Evolutionary conservation across 2,113 vertebrate genomes (phyloP), one percentile per base, ranked within the genome.

Genomic region (Cavia aperea): DNA sequence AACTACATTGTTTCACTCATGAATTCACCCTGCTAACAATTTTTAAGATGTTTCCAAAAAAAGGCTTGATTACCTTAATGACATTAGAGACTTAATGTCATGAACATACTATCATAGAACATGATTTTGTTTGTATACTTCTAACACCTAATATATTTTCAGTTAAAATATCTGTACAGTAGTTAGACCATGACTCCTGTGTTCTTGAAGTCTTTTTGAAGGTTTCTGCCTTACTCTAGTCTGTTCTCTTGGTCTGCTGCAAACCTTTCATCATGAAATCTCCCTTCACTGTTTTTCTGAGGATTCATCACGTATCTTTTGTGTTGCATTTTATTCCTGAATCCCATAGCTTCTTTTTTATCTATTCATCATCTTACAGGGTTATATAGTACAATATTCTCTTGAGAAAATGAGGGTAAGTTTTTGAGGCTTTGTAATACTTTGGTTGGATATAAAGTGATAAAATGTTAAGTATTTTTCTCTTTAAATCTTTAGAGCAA

Each of bases 21-120:
- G 36, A 90, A 75, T 70, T 86, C 23, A 90, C 24, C 8, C 54
- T 89, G n/a, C 33, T 92, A 49, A 75, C 12, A 60, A n/a, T 23
- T 94, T 91, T 93, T 93, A 88, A n/a, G 90, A 60, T 90, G 36
- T 82, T 89, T 54, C n/a, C 31, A 36, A 66, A 89, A 92, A 86
- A 94, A 65, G 86, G 13, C 39, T 81, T 43, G 62, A n/a, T 82
- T 79, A 87, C n/a, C 39, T 14, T 93, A 70, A 86, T 24, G 81
- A 60, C 5, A 21, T 75, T 73, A 75, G 77, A 65, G 87, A 70
- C 94, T 86, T 81, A 87, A 36, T 87, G 58, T 2, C 54, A 26
- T 72, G n/a, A 82, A 49, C 15, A 14, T 81, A 14, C 49, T 93
- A 9, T 81, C 65, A 73, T 36, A 87, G 75, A 85, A 31, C 31